Conservation (phyloP, 2,113 vertebrate genomes). For the Oreochromis niloticus region DNA sequence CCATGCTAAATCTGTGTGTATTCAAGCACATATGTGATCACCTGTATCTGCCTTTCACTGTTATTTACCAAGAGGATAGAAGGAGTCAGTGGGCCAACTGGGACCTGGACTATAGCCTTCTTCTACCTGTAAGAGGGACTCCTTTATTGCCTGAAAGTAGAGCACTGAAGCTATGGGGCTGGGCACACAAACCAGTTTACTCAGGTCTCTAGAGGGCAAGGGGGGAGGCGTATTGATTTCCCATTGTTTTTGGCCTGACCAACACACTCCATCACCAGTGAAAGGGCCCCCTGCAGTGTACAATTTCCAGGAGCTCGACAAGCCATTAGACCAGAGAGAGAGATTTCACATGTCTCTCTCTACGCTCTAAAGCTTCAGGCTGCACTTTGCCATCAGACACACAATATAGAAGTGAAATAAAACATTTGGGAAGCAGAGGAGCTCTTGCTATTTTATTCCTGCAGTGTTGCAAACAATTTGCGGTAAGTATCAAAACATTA, state of each 20-base stretch:
- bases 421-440: neutral
- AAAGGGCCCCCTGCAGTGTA: constrained; percentile 63
- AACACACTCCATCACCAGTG: constrained; percentile 64
- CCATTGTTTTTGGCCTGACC: constrained; percentile 65
- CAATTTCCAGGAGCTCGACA: constrained; percentile 63
- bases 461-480: neutral
- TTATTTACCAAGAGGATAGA: constrained; percentile 52
- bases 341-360: constrained; percentile 31
- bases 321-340: constrained; percentile 55
- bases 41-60: constrained; percentile 30
- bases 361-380: neutral
- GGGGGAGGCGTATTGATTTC: constrained; percentile 62
- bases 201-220: constrained; percentile 53
- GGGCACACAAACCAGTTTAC: constrained; percentile 64
- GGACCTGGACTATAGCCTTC: constrained; percentile 38
- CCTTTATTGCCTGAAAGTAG: constrained; percentile 52
- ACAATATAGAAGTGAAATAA: neutral
- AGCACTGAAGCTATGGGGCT: constrained; percentile 37
- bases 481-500: neutral
- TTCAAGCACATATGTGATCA: constrained; percentile 23
- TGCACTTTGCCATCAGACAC: neutral
- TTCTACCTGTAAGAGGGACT: constrained; percentile 45
- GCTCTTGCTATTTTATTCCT: neutral
- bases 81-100: constrained; percentile 31
- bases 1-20: constrained; percentile 25